These are phyloP conservation scores for Anisognathus igniventris DNA, from an alignment of 2,797 vertebrate species.

Conservation along the genomic window DNA sequence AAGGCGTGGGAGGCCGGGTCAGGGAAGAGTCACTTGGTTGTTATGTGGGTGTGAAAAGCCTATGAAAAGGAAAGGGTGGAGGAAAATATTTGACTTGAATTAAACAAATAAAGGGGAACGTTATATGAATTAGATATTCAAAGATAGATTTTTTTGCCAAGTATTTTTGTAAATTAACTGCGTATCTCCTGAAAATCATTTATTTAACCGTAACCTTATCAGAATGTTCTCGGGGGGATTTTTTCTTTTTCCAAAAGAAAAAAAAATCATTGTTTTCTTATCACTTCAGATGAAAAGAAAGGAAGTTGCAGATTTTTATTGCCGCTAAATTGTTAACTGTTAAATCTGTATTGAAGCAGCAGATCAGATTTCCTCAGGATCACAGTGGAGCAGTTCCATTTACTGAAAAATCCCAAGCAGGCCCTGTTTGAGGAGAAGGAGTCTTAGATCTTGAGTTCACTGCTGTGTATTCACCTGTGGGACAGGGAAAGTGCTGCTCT, in stretches of 20 bases:
- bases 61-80: slow-evolving; percentile 63
- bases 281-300: slow-evolving; percentile 17
- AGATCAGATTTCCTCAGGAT: slow-evolving; percentile 1
- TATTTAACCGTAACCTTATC: background rate
- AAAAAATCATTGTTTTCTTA: slow-evolving; percentile 6
- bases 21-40: slow-evolving; percentile 65
- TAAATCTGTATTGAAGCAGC: background rate
- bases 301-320: slow-evolving; percentile 47
- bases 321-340: slow-evolving; percentile 31
- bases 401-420: background rate
- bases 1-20: slow-evolving; percentile 49
- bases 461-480: background rate
- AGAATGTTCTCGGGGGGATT: background rate
- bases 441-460: background rate
- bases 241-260: background rate
- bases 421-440: background rate
- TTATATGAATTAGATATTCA: background rate
- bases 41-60: slow-evolving; percentile 63
- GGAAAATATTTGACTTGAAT: slow-evolving; percentile 43
- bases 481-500: background rate
- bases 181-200: background rate
- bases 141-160: background rate
- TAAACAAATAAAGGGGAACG: slow-evolving; percentile 58
- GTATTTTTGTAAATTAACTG: background rate
- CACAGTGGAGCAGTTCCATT: background rate